These are phyloP conservation scores for Campylomormyrus tamandua DNA, from an alignment of 2,113 vertebrate genomes.

Conservation along the genomic window DNA sequence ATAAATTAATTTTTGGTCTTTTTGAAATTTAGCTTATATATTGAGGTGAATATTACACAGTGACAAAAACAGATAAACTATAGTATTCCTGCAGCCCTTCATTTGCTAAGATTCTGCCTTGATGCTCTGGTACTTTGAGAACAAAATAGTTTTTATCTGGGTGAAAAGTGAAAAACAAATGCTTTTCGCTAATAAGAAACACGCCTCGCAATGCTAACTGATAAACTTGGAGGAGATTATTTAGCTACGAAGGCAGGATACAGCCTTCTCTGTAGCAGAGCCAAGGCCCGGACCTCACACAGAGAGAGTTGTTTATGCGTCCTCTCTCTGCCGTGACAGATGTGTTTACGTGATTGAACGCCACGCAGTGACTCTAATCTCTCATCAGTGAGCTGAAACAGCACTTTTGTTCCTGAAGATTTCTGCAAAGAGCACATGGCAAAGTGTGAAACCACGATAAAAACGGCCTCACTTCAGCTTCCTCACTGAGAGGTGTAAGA, in stretches of 20 bases:
- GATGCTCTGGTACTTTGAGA: not conserved
- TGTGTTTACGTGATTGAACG: slow-evolving; percentile 48
- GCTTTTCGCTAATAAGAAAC: not conserved
- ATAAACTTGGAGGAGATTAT: not conserved
- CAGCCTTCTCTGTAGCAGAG: not conserved
- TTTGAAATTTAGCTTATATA: not conserved
- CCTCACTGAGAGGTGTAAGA: slow-evolving; percentile 13
- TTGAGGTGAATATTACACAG: not conserved
- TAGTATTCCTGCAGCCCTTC: not conserved
- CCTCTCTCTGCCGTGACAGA: slow-evolving; percentile 30
- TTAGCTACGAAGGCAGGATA: not conserved
- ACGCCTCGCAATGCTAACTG: not conserved
- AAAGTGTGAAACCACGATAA: slow-evolving; percentile 26
- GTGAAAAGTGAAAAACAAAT: not conserved
- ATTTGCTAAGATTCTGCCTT: not conserved
- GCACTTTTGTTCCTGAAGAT: slow-evolving; percentile 33
- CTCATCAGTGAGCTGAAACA: slow-evolving; percentile 46
- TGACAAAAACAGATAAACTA: not conserved
- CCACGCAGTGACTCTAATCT: slow-evolving; percentile 57
- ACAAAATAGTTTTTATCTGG: not conserved
- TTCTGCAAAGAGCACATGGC: slow-evolving; percentile 27
- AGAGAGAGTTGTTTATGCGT: not conserved
- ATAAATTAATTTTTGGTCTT: not conserved
- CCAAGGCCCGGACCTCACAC: not conserved
- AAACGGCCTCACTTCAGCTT: slow-evolving; percentile 4